Evolutionary conservation across 2,888 invertebrate genomes (phyloP).

Genomic region (Ornithoptera priamus): DNA sequence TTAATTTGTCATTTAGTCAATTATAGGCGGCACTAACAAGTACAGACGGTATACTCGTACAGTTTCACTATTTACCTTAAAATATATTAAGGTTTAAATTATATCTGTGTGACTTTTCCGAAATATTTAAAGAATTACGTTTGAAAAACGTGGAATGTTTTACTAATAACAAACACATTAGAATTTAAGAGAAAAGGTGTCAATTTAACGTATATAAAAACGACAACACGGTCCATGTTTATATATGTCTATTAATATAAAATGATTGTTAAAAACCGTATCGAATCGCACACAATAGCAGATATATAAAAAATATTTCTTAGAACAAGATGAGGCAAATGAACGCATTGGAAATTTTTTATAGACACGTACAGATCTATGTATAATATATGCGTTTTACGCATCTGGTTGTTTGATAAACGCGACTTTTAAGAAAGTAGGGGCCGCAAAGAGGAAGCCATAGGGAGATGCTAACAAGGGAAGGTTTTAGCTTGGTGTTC

Average conservation of each 20-base stretch:
- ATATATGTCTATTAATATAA: background rate
- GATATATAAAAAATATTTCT: constrained; percentile 41
- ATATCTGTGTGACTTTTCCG: too few relatives aligned
- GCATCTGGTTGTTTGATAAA: constrained; percentile 51
- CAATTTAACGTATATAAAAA: too few relatives aligned
- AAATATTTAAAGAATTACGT: too few relatives aligned
- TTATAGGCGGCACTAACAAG: too few relatives aligned
- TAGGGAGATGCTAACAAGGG: constrained; percentile 14
- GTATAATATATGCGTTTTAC: constrained; percentile 31
- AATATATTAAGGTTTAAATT: too few relatives aligned
- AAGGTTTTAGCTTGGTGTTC: constrained; percentile 45
- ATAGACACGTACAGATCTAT: constrained; percentile 42
- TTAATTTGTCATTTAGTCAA: background rate
- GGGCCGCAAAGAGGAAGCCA: constrained; percentile 35
- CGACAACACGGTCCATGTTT: too few relatives aligned
- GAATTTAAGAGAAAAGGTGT: too few relatives aligned
- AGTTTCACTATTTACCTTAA: too few relatives aligned
- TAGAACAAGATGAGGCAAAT: constrained; percentile 55
- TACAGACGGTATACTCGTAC: too few relatives aligned
- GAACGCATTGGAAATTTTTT: constrained; percentile 58
- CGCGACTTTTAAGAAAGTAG: constrained; percentile 54
- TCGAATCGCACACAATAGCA: constrained; percentile 45
- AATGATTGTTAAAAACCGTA: constrained; percentile 34
- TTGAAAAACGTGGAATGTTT: too few relatives aligned
- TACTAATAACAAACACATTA: too few relatives aligned